Base-by-base conservation (phyloP, 1,140 invertebrate species). In the Drosophila pseudoananassae region DNA sequence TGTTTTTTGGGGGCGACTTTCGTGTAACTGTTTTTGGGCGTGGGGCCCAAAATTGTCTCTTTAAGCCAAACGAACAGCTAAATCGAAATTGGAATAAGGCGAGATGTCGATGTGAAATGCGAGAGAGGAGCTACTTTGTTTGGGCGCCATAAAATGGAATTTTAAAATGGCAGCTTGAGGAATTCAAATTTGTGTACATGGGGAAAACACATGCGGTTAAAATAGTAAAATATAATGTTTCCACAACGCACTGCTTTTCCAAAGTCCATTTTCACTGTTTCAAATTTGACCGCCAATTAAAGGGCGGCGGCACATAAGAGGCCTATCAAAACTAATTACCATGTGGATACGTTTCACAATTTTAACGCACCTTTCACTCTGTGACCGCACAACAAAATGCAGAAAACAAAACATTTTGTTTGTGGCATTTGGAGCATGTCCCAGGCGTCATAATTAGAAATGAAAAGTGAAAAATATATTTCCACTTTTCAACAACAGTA, bases 401-500 rank as follows among this genome's bases (percentile, higher is more conserved):
- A 15, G 31, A 55, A 53, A 38, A 69, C 45, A 56, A 69, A 69
- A 33, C 63, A 69, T 61, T 65, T 76, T 85, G 81, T 85, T 59
- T 74, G 61, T 53, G 59, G 47, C 60, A 87, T 87, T 87, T 87
- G 75, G 82, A 75, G 82, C 82, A 51, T 88, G 65, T 87, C 78
- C 61, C 75, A 46, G 63, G 74, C 61, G 75, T 69, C 83, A 76
- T 77, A 87, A 81, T 85, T 87, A 78, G 53, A 85, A 85, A 71
- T 78, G 74, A 87, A 85, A 87, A 78, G 78, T 87, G 82, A 68
- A 87, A 81, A 87, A 78, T 70, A 82, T 87, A 82, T 80, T 68
- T 78, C 55, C 77, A 81, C 81, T 79, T 79, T 68, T 45, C 76
- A 63, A 8, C 59, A 9, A 14, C 5, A 5, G 25, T 27, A 27